These are phyloP conservation scores for Hipparchia semele DNA, from an alignment of 2,888 invertebrate genomes.

Conservation along the genomic window DNA sequence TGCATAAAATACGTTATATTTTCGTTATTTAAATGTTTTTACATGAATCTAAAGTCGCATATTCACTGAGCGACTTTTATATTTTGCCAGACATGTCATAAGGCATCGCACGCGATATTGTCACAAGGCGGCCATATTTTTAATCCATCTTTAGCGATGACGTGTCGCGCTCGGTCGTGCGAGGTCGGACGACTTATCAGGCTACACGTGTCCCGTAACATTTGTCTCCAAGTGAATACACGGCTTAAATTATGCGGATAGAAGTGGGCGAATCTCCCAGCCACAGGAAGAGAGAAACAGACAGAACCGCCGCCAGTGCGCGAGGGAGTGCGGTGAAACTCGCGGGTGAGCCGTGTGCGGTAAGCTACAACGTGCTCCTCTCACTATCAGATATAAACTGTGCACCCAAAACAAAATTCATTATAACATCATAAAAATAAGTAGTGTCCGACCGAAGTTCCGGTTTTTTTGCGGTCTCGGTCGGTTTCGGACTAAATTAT, in stretches of 20 bases:
- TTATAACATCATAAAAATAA: constrained; percentile 57
- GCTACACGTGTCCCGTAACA: no score
- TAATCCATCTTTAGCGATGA: no score
- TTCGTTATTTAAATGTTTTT: constrained; percentile 26
- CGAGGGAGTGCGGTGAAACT: constrained; percentile 68
- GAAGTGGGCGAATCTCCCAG: constrained; percentile 78
- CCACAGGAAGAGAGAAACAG: constrained; percentile 84
- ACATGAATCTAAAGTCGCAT: constrained; percentile 33
- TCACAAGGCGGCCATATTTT: no score
- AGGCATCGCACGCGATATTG: no score
- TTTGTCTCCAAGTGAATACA: no score
- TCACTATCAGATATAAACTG: constrained; percentile 61
- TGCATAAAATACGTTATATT: constrained; percentile 34
- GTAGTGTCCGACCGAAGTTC: constrained; percentile 32
- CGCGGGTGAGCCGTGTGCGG: constrained; percentile 69
- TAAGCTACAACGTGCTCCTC: constrained; percentile 75
- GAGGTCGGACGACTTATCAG: no score
- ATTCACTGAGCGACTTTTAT: no score
- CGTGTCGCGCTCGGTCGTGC: no score
- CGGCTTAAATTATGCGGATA: constrained; percentile 54
- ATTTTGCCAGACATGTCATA: no score
- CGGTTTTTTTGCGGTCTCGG: constrained; percentile 20
- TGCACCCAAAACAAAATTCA: constrained; percentile 67
- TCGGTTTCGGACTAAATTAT: constrained; percentile 6
- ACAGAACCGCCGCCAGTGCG: constrained; percentile 82